Evolutionary conservation across 2,797 vertebrate species (phyloP).

Genomic region (Capromys pilorides): DNA sequence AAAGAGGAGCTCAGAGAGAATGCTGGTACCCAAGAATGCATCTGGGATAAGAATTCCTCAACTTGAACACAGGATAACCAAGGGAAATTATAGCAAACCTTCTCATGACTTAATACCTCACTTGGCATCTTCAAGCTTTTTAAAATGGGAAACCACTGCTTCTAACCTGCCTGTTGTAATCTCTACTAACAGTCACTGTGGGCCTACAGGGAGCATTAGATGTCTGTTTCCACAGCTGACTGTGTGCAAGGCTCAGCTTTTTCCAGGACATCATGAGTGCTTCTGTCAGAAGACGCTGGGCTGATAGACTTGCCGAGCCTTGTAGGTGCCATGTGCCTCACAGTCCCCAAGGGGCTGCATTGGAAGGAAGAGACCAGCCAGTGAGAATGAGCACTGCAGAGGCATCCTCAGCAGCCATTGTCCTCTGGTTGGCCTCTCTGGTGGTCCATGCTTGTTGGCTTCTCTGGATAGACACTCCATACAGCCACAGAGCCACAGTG

Average conservation of each 20-base stretch:
- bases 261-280: not conserved
- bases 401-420: not conserved
- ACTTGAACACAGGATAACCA: not conserved
- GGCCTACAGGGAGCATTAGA: not conserved
- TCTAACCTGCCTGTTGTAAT: not conserved
- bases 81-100: not conserved
- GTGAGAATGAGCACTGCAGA: not conserved
- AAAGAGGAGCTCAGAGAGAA: not conserved
- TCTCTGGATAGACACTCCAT: not conserved
- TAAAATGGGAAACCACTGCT: not conserved
- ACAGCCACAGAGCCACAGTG: not conserved
- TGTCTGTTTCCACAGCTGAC: fast-evolving
- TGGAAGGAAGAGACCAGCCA: not conserved
- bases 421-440: not conserved
- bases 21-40: not conserved
- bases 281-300: not conserved
- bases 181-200: not conserved
- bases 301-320: not conserved
- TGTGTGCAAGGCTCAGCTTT: not conserved
- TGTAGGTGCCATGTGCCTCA: fast-evolving
- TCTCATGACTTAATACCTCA: not conserved
- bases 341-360: not conserved
- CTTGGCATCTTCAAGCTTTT: not conserved
- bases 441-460: not conserved
- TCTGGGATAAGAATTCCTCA: not conserved